Evolutionary conservation across 2,888 invertebrate species (phyloP).

Genomic region (Cantharis nigra): DNA sequence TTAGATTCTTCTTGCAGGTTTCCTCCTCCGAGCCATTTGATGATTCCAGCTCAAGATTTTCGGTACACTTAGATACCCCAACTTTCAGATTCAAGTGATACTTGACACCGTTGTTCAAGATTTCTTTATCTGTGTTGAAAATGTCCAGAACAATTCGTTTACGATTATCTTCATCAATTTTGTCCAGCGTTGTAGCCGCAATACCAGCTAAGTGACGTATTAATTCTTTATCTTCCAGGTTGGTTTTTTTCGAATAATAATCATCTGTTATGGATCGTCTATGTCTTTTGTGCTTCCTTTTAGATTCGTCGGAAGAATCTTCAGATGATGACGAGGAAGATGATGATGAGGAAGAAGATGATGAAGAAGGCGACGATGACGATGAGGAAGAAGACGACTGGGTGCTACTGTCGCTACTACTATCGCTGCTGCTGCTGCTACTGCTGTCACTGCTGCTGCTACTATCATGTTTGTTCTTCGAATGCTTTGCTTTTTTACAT

Average conservation of each 20-base stretch:
- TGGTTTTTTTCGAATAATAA: constrained; percentile 39
- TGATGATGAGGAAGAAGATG: neutral
- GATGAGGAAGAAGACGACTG: neutral
- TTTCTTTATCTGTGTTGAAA: constrained; percentile 53
- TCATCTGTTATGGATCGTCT: constrained; percentile 32
- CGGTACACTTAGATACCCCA: constrained; percentile 55
- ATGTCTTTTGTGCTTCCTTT: constrained; percentile 11
- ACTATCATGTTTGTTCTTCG: constrained; percentile 7
- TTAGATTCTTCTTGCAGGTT: constrained; percentile 44
- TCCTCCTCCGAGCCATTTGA: constrained; percentile 11
- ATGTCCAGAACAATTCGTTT: constrained; percentile 58
- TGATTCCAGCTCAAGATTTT: constrained; percentile 32
- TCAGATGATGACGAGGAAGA: constrained; percentile 13
- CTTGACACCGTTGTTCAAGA: constrained; percentile 49
- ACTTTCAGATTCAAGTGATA: constrained; percentile 55
- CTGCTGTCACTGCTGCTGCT: neutral
- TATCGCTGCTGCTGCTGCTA: neutral
- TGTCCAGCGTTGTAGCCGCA: constrained; percentile 57
- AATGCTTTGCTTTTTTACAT: constrained; percentile 14
- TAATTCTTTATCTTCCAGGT: constrained; percentile 41
- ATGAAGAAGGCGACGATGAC: neutral
- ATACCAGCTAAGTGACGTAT: constrained; percentile 55
- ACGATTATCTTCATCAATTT: constrained; percentile 57
- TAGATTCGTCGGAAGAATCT: constrained; percentile 14
- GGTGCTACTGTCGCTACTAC: neutral